A percentile compares a stretch with the other conserved stretches of the same genome.
phyloP scores from a whole-genome alignment of 92 coral and sea anemone genomes.

The Desmophyllum pertusum region DNA sequence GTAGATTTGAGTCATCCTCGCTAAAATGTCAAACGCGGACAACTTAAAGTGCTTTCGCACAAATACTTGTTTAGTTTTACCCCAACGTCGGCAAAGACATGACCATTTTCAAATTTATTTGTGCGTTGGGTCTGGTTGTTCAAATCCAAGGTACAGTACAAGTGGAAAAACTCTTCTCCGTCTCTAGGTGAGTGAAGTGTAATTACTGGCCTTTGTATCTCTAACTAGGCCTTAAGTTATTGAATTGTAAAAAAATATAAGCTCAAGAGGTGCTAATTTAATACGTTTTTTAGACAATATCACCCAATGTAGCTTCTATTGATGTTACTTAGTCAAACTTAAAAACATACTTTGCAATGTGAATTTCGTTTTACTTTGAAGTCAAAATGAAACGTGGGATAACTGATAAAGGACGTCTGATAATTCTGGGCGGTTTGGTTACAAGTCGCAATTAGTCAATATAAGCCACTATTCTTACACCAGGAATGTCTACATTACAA shows the following conservation, averaged over 20 bases:
- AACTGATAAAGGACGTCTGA: no score
- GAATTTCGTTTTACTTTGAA: no score
- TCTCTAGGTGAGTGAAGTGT: not conserved
- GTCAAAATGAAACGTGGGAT: no score
- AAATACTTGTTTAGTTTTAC: not conserved
- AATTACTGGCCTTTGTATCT: not conserved
- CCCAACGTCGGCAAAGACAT: not conserved
- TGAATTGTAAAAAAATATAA: not conserved
- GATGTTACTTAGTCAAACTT: no score
- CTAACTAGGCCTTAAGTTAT: not conserved
- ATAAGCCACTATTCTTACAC: not conserved
- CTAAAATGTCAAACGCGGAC: not conserved
- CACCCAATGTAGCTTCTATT: no score
- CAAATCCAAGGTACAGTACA: not conserved
- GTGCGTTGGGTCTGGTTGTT: not conserved
- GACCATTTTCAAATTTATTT: not conserved
- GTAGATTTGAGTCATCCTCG: constrained; percentile 12
- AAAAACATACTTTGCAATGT: no score
- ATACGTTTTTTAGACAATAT: no score
- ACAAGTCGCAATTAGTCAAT: no score
- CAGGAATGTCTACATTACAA: not conserved
- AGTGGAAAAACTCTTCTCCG: not conserved
- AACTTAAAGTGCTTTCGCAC: not conserved
- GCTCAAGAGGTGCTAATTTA: not conserved
- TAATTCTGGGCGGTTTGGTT: no score